Evolutionary conservation across 2,888 invertebrate genomes (phyloP), one percentile per base, ranked within the genome.

Genomic region (Thalpophila matura): DNA sequence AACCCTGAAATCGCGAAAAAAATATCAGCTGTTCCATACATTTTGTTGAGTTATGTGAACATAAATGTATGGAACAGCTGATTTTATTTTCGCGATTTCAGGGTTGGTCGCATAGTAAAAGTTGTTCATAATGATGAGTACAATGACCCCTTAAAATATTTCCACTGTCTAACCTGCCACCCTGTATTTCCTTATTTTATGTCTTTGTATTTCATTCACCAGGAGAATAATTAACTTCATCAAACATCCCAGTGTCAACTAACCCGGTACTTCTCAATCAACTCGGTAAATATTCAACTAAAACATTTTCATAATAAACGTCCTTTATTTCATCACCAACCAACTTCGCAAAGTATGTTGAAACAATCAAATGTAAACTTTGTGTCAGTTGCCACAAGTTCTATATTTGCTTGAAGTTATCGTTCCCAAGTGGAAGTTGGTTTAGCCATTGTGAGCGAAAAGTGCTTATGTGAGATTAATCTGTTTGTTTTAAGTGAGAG

Each of bases 361-460:
- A 45, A 50, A 60, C 55, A 66, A 54, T 71, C 20, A 40, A 71
- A 59, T 37, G 26, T 51, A 43, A 62, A 75, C 59, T 63, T 63
- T 60, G 57, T 40, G 4, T 0, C 1, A n/a, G 6, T 40, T 3
- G 0, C 0, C 5, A 38, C 12, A 71, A 51, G 72, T 58, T 46
- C 46, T n/a, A 38, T 55, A 60, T 67, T 75, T 57, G 53, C 40
- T 58, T 47, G 33, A 38, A 46, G 27, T 42, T 74, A 47, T 59
- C 54, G 35, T 50, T 24, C 14, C 33, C 14, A 35, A 57, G 46
- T 45, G 1, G 31, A 55, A 47, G 69, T 58, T 59, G 53, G 33
- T 56, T 20, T 24, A 31, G 53, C 24, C 14, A 29, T 49, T 38
- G 16, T 47, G 2, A 31, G 42, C 7, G 24, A 22, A 22, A 31